Evolutionary conservation across 2,888 invertebrate species (phyloP).

Genomic region (Aphodius sticticus): DNA sequence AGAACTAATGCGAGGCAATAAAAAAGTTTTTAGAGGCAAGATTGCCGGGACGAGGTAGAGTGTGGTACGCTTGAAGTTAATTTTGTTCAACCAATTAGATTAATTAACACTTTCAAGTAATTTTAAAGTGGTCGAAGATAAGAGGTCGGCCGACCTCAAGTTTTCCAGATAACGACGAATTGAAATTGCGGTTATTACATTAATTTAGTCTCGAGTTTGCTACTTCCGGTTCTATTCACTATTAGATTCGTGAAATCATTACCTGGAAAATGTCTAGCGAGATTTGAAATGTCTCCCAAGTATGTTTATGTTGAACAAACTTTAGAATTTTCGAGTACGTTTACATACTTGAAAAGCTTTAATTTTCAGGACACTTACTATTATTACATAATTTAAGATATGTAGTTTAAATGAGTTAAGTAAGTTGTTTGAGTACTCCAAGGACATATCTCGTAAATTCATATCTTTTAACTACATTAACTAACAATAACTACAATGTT

Average conservation of each 20-base stretch:
- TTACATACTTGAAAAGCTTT: too few relatives aligned
- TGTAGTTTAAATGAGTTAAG: too few relatives aligned
- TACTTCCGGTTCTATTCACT: background rate
- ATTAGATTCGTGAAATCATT: background rate
- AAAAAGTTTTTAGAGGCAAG: background rate
- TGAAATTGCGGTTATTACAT: conserved; percentile 4
- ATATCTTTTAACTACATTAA: too few relatives aligned
- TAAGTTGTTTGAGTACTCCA: too few relatives aligned
- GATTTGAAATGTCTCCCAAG: background rate
- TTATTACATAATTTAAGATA: too few relatives aligned
- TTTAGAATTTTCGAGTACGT: background rate
- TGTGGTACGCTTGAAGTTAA: background rate
- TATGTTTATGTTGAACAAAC: background rate
- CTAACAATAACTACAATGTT: too few relatives aligned
- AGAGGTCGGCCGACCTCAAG: background rate
- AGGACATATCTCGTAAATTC: too few relatives aligned
- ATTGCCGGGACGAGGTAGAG: background rate
- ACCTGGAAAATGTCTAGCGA: background rate
- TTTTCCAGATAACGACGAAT: background rate
- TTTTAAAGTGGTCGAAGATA: background rate
- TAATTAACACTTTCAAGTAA: conserved; percentile 4
- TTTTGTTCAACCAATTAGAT: background rate
- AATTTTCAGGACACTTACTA: too few relatives aligned
- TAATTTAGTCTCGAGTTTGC: background rate
- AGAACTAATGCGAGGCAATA: background rate